Base-by-base conservation (phyloP, 2,797 vertebrate species). In the Helarctos malayanus region DNA sequence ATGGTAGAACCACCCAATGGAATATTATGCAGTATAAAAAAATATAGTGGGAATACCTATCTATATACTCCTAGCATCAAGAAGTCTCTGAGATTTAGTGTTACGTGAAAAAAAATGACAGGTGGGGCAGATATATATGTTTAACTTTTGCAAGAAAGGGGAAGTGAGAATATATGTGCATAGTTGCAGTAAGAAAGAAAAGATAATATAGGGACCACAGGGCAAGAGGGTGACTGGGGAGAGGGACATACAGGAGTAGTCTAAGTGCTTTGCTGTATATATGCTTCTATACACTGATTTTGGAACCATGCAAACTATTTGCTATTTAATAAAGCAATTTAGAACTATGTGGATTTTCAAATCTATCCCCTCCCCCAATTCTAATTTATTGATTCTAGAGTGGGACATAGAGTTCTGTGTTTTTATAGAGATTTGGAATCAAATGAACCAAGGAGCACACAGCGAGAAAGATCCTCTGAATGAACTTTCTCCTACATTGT, bases 21-120 rank as follows among this genome's bases (percentile, higher is more conserved):
- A 84, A 91, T 80, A 82, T 65, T 76, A 82, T 35, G 21, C 41
- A 49, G 16, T 68, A 63, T 57, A 82, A 76, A 95, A 56, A 81
- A 45, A 18, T 84, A 56, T 45, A 69, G 47, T 71, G 88, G 52
- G 25, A 61, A 57, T 89, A 85, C 35, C 27, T 79, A 32, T 25
- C 16, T 56, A 29, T 32, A 23, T n/a, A 49, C 4, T 63, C 7
- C 84, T 86, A 76, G 35, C 45, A 65, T 38, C 23, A 90, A 82
- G 54, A 32, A 6, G 45, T 35, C 47, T 57, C 65, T 79, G 57
- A 71, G 59, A 68, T 47, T 8, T 73, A 65, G n/a, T 38, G n/a
- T 78, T 78, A 73, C 73, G 69, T 75, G 49, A 57, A 89, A 56
- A 79, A 65, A 89, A 29, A 1, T 45, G 15, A 65, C n/a, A 95